Conservation (phyloP, 2,888 invertebrate genomes). For the Drosophila anomelani region DNA sequence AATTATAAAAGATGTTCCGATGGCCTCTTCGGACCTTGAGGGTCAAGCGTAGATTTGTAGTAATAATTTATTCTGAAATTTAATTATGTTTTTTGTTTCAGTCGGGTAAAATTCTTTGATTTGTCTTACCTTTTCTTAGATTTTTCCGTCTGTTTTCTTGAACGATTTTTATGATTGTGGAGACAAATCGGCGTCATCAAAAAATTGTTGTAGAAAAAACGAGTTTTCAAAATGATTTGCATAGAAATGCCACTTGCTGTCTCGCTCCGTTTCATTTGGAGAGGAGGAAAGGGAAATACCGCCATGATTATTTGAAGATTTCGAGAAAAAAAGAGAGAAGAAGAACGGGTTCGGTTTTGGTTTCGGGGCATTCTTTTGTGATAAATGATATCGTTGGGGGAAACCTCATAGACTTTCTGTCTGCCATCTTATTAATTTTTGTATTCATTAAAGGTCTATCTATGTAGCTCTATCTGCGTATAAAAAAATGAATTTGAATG, state of each 20-base stretch:
- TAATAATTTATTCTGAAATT: constrained; percentile 79
- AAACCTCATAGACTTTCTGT: constrained; percentile 59
- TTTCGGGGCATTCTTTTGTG: constrained; percentile 45
- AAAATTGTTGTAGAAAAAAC: constrained; percentile 68
- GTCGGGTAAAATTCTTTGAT: constrained; percentile 40
- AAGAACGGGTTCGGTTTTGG: constrained; percentile 29
- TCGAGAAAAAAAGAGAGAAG: not conserved
- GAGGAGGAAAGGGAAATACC: constrained; percentile 21
- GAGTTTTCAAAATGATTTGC: constrained; percentile 63
- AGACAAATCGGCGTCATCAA: constrained; percentile 84
- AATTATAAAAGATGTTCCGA: constrained; percentile 50
- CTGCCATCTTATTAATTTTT: constrained; percentile 38
- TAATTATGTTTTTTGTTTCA: constrained; percentile 61
- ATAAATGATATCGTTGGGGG: constrained; percentile 56
- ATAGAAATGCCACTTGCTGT: constrained; percentile 67
- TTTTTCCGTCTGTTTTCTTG: constrained; percentile 46
- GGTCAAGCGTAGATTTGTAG: constrained; percentile 54
- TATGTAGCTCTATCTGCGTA: not conserved
- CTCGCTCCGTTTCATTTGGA: constrained; percentile 34
- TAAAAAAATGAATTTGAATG: not conserved
- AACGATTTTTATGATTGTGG: constrained; percentile 69
- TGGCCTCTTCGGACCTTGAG: constrained; percentile 13
- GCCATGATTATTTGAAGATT: constrained; percentile 34
- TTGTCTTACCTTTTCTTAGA: constrained; percentile 33
- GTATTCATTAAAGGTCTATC: not conserved